Conservation (phyloP, 2,113 vertebrate genomes). For the Nestor notabilis region DNA sequence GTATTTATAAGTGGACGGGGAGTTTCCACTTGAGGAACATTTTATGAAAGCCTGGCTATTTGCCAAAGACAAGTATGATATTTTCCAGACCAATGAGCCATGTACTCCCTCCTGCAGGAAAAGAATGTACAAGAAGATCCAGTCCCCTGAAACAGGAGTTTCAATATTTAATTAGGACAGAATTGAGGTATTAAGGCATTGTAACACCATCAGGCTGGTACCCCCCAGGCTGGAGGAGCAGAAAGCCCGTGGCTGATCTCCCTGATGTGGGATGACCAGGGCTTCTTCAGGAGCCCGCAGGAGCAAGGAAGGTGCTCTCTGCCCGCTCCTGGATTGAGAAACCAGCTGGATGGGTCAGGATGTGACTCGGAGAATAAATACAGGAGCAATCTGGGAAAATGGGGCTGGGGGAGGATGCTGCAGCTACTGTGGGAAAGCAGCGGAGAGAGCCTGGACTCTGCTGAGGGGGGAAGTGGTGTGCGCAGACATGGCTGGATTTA, state of each 20-base stretch:
- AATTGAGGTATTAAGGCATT: neutral
- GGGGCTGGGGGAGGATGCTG: neutral
- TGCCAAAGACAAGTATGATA: neutral
- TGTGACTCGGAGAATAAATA: neutral
- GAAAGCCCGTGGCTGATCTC: neutral
- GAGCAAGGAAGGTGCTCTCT: neutral
- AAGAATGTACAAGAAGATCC: neutral
- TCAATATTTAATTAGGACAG: neutral
- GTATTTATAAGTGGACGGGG: neutral
- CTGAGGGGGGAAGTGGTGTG: neutral
- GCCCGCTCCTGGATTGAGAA: neutral
- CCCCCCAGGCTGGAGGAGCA: neutral
- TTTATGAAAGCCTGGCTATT: conserved; percentile 15
- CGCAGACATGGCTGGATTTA: neutral
- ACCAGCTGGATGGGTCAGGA: neutral
- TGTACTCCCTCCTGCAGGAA: neutral
- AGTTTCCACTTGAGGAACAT: neutral
- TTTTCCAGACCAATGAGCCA: conserved; percentile 43
- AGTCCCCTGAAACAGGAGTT: neutral
- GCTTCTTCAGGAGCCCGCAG: neutral
- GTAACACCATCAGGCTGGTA: neutral
- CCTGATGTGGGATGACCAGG: neutral
- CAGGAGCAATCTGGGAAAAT: neutral
- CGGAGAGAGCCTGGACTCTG: neutral
- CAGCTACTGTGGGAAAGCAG: neutral